These are phyloP conservation scores for Pleuronectes platessa DNA, from an alignment of 2,113 vertebrate species.

Conservation along the genomic window DNA sequence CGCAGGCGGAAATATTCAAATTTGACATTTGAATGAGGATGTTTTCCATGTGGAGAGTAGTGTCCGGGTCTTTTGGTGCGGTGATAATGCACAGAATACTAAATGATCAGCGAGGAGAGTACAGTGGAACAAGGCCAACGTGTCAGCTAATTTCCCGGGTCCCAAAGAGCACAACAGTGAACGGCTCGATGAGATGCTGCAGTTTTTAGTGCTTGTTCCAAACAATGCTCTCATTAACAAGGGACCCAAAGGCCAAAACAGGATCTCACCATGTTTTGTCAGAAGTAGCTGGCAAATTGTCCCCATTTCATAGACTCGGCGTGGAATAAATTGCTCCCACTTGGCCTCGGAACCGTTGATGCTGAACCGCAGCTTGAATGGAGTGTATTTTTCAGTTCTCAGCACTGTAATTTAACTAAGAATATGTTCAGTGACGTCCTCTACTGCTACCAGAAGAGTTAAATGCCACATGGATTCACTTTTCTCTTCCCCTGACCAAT, in stretches of 20 bases:
- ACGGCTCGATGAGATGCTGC: not conserved
- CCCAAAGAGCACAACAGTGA: conserved; percentile 6
- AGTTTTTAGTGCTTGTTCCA: conserved; percentile 22
- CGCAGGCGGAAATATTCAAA: conserved; percentile 65
- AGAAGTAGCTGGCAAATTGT: not conserved
- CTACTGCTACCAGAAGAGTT: no score
- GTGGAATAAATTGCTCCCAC: not conserved
- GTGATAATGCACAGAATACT: conserved; percentile 39
- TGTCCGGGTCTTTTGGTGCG: conserved; percentile 26
- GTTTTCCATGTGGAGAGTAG: conserved; percentile 56
- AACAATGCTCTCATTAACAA: conserved; percentile 22
- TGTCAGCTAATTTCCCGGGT: conserved; percentile 14
- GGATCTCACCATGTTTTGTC: conserved; percentile 5
- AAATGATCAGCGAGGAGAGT: conserved; percentile 25
- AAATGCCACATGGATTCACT: no score
- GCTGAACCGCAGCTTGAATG: not conserved
- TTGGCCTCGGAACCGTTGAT: conserved; percentile 9
- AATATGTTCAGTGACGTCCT: not conserved
- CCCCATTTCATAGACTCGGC: conserved; percentile 17
- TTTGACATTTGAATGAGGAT: conserved; percentile 73
- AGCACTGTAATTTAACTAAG: not conserved
- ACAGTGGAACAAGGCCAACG: conserved; percentile 26
- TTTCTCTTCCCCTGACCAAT: no score
- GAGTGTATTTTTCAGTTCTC: not conserved
- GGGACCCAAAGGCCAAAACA: conserved; percentile 9